A percentile compares a stretch with the other conserved stretches of the same genome.
phyloP scores from a whole-genome alignment of 2,797 vertebrate species.

The Chelidonichthys spinosus region DNA sequence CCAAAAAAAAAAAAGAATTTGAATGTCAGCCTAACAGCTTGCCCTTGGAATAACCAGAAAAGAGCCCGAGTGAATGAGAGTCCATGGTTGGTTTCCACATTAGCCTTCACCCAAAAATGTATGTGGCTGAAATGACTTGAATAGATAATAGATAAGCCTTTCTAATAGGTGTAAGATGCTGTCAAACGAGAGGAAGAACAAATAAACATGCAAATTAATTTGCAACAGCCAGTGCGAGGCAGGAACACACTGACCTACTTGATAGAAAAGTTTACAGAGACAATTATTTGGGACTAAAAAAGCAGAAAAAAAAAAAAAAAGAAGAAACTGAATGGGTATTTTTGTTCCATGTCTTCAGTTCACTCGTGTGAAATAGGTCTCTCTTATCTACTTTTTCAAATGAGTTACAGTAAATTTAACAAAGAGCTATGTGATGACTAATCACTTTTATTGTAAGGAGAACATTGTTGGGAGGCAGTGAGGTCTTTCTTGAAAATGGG shows the following conservation, averaged over 20 bases:
- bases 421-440: slow-evolving; percentile 52
- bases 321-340: slow-evolving; percentile 8
- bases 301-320: too few relatives aligned
- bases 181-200: slow-evolving; percentile 45
- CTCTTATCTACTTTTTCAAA: slow-evolving; percentile 17
- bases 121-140: slow-evolving; percentile 3
- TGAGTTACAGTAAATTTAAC: slow-evolving; percentile 41
- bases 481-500: slow-evolving; percentile 27
- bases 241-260: slow-evolving; percentile 52
- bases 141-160: slow-evolving; percentile 21
- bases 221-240: slow-evolving; percentile 31
- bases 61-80: slow-evolving; percentile 46
- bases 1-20: slow-evolving; percentile 59
- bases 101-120: slow-evolving; percentile 45
- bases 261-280: slow-evolving; percentile 39
- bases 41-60: slow-evolving; percentile 54
- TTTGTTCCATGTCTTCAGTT: slow-evolving; percentile 30
- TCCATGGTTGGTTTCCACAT: slow-evolving; percentile 53
- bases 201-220: slow-evolving; percentile 58
- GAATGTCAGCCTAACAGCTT: slow-evolving; percentile 64
- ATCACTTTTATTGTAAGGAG: slow-evolving; percentile 43
- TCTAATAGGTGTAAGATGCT: slow-evolving; percentile 24
- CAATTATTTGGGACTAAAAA: slow-evolving; percentile 20
- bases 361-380: slow-evolving; percentile 17
- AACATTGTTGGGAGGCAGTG: slow-evolving; percentile 24